Evolutionary conservation across 2,888 invertebrate species (phyloP).

Genomic region (Chaitophorus viminalis): DNA sequence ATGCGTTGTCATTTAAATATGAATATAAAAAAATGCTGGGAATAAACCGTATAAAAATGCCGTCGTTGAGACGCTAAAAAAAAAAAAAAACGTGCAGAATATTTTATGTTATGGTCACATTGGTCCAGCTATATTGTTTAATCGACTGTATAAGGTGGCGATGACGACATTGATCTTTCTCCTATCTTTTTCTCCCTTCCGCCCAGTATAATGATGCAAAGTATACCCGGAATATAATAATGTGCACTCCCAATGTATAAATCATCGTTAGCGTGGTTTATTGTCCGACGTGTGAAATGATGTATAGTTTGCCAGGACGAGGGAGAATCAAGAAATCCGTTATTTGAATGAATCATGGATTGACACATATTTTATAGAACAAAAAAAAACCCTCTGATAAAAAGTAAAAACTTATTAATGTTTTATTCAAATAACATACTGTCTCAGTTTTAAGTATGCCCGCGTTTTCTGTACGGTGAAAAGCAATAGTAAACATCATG

Average conservation of each 20-base stretch:
- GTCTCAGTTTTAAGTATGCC: not conserved
- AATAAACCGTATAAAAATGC: not conserved
- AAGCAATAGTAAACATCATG: no score
- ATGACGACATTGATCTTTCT: slow-evolving; percentile 45
- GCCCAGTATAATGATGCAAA: slow-evolving; percentile 33
- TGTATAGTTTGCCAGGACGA: slow-evolving; percentile 22
- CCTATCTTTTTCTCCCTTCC: slow-evolving; percentile 44
- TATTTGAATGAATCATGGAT: slow-evolving; percentile 43
- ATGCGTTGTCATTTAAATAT: not conserved
- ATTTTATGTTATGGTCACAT: slow-evolving; percentile 37
- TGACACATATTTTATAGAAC: not conserved
- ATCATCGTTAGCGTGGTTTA: slow-evolving; percentile 50
- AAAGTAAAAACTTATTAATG: not conserved
- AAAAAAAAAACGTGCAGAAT: slow-evolving; percentile 21
- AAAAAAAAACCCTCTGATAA: not conserved
- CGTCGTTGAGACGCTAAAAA: slow-evolving; percentile 33
- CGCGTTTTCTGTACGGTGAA: no score
- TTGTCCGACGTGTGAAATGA: slow-evolving; percentile 48
- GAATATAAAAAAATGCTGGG: not conserved
- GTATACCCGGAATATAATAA: slow-evolving; percentile 22
- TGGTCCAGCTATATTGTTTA: slow-evolving; percentile 44
- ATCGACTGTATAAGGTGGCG: slow-evolving; percentile 51
- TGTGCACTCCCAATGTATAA: slow-evolving; percentile 44
- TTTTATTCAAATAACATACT: not conserved
- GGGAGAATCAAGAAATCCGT: slow-evolving; percentile 35